A percentile compares a stretch with the other conserved stretches of the same genome.
These are phyloP conservation scores for Pangasianodon gigas DNA, from an alignment of 2,113 vertebrate species.

Conservation along the genomic window DNA sequence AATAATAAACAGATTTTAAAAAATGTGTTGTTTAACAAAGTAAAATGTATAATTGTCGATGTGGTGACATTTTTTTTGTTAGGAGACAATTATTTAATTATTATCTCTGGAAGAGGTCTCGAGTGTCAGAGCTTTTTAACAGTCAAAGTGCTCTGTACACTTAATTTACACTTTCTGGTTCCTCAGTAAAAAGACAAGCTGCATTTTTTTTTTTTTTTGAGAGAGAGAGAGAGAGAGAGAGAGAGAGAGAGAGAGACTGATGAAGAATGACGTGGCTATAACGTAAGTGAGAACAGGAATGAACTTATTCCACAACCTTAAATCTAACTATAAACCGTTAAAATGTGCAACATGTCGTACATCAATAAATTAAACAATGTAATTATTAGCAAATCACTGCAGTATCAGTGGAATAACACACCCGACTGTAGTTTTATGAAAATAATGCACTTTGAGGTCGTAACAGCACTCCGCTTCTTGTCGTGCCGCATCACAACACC, in stretches of 20 bases:
- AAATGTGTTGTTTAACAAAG: no score
- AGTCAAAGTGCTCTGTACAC: no score
- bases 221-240: neutral
- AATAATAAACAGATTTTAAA: no score
- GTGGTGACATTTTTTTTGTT: no score
- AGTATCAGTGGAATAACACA: neutral
- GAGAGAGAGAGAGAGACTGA: neutral
- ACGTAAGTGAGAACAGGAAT: neutral
- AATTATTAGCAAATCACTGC: neutral
- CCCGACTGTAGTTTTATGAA: neutral
- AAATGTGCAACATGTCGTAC: neutral
- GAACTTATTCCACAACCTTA: neutral
- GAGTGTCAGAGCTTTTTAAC: neutral
- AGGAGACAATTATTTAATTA: no score
- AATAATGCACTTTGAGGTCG: neutral
- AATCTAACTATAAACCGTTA: neutral
- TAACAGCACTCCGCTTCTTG: neutral
- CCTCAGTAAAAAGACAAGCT: neutral
- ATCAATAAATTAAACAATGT: neutral
- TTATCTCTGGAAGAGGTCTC: no score
- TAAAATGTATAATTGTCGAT: no score
- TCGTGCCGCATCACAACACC: neutral
- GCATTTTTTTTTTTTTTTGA: neutral
- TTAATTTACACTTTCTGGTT: neutral
- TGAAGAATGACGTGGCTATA: neutral